Base-by-base conservation (phyloP, 2,888 invertebrate species). In the Heterodera filipjevi region DNA sequence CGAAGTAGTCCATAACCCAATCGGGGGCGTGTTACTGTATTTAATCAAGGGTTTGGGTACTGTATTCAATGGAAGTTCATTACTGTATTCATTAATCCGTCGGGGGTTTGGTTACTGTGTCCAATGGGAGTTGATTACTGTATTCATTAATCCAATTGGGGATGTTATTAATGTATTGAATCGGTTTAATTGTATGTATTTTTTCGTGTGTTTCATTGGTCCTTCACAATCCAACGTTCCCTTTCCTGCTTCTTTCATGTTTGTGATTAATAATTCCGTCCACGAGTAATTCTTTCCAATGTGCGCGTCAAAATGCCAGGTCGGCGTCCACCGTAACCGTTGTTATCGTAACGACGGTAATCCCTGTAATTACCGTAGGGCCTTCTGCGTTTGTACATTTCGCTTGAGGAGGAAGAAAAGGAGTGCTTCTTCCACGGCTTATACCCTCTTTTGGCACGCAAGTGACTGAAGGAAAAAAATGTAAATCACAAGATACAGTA, bases 361-460 rank as follows among this genome's bases (percentile, higher is more conserved):
- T n/a, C 53, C 30, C 74, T 35, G 35, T 49, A 33, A 19, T 72
- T 30, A 6, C 73, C 73, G 39, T 49, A n/a, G 35, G 44, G 14
- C 3, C 49, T 8, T 27, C 73, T 12, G 14, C 59, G 64, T 22
- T 33, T 64, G 46, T 35, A 35, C 68, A 33, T 68, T 68, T 68
- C 33, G 33, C 75, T 75, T 33, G 75, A 75, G 30, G 75, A 75
- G 3, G 75, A 75, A 12, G 68, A 75, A 6, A 59, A 75, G 32
- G 53, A 64, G 2, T 46, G 53, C 33, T 75, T 75, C 32, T 75
- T 53, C 53, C 75, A 53, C 68, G 44, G 46, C 59, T 75, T 75
- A 22, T 32, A 64, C 33, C 75, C 35, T 68, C 68, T 49, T 35
- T 75, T 75, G 30, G 39, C 53, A 10, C 75, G 75, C 32, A 53